phyloP scores from a whole-genome alignment of 2,113 vertebrate genomes.

The Oryzias javanicus region DNA sequence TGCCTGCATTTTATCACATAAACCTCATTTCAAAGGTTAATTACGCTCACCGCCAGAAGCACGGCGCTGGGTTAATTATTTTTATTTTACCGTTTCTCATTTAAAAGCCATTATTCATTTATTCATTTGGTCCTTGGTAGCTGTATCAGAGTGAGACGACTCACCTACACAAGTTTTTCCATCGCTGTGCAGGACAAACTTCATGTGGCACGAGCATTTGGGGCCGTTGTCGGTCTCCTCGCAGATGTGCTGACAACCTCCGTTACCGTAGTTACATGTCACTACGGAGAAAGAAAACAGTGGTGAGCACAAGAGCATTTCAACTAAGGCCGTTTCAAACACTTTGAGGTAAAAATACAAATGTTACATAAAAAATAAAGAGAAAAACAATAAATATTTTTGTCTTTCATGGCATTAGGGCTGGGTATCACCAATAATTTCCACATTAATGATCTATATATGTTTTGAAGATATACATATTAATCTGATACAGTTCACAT shows the following conservation, averaged over 20 bases:
- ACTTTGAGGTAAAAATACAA: not conserved
- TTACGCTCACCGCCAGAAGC: conserved; percentile 34
- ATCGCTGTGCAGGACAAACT: conserved; percentile 91
- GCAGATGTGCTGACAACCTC: conserved; percentile 97
- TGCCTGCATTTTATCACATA: conserved; percentile 27
- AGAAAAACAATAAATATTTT: too few species aligned
- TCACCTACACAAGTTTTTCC: conserved; percentile 98
- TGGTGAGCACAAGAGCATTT: not conserved
- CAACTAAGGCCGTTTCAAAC: not conserved
- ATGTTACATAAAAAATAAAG: too few species aligned
- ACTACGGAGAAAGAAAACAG: conserved; percentile 73
- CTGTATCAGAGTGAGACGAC: conserved; percentile 62
- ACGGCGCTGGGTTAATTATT: conserved; percentile 14
- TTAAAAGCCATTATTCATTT: conserved; percentile 11
- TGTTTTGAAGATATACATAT: too few species aligned
- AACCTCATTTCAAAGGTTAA: conserved; percentile 36
- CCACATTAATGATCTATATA: too few species aligned
- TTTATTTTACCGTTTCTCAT: conserved; percentile 12
- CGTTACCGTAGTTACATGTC: conserved; percentile 98
- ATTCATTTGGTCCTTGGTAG: conserved; percentile 9
- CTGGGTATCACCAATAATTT: too few species aligned
- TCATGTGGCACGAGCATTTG: conserved; percentile 94
- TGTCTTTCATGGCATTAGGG: too few species aligned
- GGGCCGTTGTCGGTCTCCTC: conserved; percentile 95
- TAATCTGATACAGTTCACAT: too few species aligned